Evolutionary conservation across 1,140 invertebrate species (phyloP).

Genomic region (Choristoneura fumiferana): DNA sequence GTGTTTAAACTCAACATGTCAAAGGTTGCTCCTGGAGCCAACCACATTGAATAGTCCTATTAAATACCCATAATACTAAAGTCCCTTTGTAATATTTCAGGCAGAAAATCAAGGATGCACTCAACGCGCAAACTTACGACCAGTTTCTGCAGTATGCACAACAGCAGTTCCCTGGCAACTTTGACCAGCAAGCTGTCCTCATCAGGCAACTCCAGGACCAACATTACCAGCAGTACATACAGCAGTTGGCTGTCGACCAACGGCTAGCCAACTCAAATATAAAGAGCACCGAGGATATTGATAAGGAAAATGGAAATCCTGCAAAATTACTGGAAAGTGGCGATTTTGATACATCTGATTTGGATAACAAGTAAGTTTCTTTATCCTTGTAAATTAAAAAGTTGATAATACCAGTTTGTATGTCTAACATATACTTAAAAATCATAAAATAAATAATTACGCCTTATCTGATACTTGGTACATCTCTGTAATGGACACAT

Average conservation of each 20-base stretch:
- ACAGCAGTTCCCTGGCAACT: constrained; percentile 95
- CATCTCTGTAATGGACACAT: too few species aligned
- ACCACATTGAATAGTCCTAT: too few species aligned
- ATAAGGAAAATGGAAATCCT: constrained; percentile 39
- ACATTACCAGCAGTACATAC: constrained; percentile 99
- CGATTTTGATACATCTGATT: neutral
- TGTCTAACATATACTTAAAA: too few species aligned
- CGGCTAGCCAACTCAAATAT: constrained; percentile 68
- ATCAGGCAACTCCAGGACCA: constrained; percentile 97
- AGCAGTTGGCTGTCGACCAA: constrained; percentile 84
- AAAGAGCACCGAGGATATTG: constrained; percentile 37
- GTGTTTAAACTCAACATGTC: too few species aligned
- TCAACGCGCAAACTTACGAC: constrained; percentile 97
- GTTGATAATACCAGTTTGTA: too few species aligned
- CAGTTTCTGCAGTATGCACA: constrained; percentile 96
- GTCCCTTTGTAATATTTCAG: too few species aligned
- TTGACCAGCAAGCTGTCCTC: constrained; percentile 95
- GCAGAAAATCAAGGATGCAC: constrained; percentile 94
- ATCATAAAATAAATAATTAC: too few species aligned
- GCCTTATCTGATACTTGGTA: too few species aligned
- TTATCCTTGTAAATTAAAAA: neutral
- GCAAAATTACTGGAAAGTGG: constrained; percentile 35
- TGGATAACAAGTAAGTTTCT: constrained; percentile 7
- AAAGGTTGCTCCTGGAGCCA: too few species aligned
- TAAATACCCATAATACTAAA: too few species aligned